Evolutionary conservation across 2,113 vertebrate species (phyloP).

Genomic region (Glareola pratincola): DNA sequence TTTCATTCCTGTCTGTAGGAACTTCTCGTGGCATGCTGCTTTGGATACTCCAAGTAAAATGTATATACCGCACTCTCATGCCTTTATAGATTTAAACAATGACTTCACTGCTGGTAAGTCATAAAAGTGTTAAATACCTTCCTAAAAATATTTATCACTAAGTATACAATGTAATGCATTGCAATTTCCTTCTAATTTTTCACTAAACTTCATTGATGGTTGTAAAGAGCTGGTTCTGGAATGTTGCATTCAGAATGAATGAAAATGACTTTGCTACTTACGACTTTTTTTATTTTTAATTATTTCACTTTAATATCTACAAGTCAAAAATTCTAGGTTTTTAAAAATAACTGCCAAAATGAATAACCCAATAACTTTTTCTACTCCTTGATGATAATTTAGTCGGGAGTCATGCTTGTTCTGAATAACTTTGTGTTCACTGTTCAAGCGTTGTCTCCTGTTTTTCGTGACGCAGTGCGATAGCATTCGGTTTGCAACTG

Average conservation of each 20-base stretch:
- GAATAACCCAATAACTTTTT: background rate
- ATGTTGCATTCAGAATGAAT: background rate
- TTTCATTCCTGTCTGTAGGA: slow-evolving; percentile 70
- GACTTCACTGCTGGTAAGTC: slow-evolving; percentile 95
- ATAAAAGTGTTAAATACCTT: background rate
- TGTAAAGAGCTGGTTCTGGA: background rate
- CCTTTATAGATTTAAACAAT: slow-evolving; percentile 92
- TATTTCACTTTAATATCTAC: background rate
- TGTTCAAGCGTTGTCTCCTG: background rate
- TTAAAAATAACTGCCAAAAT: background rate
- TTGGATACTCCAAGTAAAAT: slow-evolving; percentile 71
- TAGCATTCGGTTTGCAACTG: background rate
- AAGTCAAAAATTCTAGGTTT: background rate
- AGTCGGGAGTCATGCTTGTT: background rate
- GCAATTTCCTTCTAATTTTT: background rate
- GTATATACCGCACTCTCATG: slow-evolving; percentile 88
- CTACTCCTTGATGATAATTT: background rate
- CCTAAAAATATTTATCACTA: background rate
- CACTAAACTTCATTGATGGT: background rate
- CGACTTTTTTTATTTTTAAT: background rate
- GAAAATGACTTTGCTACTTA: background rate
- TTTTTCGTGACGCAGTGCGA: background rate
- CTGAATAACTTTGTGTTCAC: background rate
- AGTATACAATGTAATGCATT: background rate
- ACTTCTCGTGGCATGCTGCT: slow-evolving; percentile 72